A percentile compares a stretch with the other conserved stretches of the same genome.
These are phyloP conservation scores for Tetrapedia diversipes DNA, from an alignment of 2,888 invertebrate genomes.

Conservation along the genomic window DNA sequence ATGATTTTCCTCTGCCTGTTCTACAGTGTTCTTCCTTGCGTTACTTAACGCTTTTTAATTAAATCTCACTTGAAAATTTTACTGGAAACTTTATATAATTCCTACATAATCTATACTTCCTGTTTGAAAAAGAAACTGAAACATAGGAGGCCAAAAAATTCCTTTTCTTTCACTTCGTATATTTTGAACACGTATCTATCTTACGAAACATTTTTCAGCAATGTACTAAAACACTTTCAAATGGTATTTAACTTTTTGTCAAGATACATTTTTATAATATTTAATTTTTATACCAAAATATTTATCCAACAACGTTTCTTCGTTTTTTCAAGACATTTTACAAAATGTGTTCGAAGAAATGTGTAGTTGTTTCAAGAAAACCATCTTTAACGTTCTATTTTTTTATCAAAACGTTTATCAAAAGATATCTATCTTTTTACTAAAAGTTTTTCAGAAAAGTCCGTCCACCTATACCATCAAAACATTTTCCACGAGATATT, in stretches of 20 bases:
- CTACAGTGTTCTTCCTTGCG: background rate
- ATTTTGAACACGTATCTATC: no score
- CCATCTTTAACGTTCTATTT: no score
- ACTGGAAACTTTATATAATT: background rate
- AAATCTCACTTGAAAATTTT: slow-evolving; percentile 17
- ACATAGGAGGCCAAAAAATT: background rate
- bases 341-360: no score
- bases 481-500: no score
- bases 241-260: no score
- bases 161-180: background rate
- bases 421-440: no score
- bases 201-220: background rate
- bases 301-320: background rate
- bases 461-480: no score
- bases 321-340: no score
- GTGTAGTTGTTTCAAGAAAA: no score
- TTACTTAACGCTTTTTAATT: slow-evolving; percentile 20
- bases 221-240: background rate
- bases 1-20: background rate
- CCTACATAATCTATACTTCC: background rate
- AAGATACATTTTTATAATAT: no score
- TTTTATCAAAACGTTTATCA: no score
- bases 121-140: background rate
- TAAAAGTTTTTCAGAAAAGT: no score
- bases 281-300: background rate